Evolutionary conservation across 64 coral and sea anemone species (phyloP), one percentile per base, ranked within the genome.

Genomic region (Pachyseris speciosa): DNA sequence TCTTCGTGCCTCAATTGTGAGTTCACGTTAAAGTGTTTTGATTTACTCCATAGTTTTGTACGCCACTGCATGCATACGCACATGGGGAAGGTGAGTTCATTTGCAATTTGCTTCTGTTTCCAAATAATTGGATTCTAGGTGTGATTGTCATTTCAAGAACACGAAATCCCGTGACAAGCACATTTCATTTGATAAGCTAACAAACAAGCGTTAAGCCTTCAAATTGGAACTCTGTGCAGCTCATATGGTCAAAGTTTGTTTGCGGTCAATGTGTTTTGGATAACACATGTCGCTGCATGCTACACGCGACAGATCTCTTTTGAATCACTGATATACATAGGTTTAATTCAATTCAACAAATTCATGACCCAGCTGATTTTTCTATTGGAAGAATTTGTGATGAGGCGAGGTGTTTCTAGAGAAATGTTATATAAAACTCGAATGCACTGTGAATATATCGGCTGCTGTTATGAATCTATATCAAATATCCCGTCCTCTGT

Each of bases 261-360:
- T 81, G 77, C 32, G 77, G 77, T 81, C 34, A 25, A 60, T 81
- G 22, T 61, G 19, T 38, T 10, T 41, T 61, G 60, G 77, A 81
- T 37, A 61, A 37, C 33, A 63, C 31, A 81, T 58, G 53, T 81
- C 36, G 4, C 33, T 41, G 2, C 55, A 19, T 24, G 19, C 36
- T 22, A 55, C 47, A 25, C 4, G 13, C 24, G 12, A 28, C 43
- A 27, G 0, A 17, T 31, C 2, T 8, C 6, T 15, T 29, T 24
- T 22, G 20, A 27, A 53, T 26, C 34, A n/a, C n/a, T 22, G 7
- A 81, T 81, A 16, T 81, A 9, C 63, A 34, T 61, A n/a, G 30
- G 40, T 81, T 61, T 11, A 81, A 37, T 64, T 61, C 53, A 60
- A 61, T 24, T 81, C 52, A 59, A 63, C 52, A 61, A 22, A 26